A percentile compares a stretch with the other conserved stretches of the same genome.
phyloP scores from a whole-genome alignment of 2,113 vertebrate genomes.

The Ictalurus punctatus region DNA sequence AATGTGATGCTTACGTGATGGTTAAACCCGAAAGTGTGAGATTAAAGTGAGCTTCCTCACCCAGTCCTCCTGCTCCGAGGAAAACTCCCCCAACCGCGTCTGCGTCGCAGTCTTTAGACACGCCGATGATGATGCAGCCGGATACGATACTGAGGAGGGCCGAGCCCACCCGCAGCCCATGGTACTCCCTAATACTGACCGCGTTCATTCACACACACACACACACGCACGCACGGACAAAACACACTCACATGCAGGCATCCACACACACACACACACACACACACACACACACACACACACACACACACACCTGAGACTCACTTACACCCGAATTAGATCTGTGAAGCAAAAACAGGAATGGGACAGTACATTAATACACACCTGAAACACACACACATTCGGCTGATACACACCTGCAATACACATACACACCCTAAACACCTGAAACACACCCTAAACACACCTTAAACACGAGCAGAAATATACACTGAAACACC shows the following conservation, averaged over 20 bases:
- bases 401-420: not conserved
- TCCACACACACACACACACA: slow-evolving; percentile 62
- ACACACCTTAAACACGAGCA: not conserved
- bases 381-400: not conserved
- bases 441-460: not conserved
- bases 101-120: slow-evolving; percentile 80
- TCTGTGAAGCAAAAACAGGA: not conserved
- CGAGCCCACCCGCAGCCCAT: slow-evolving; percentile 80
- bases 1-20: no score
- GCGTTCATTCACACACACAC: slow-evolving; percentile 71
- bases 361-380: not conserved
- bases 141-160: slow-evolving; percentile 80
- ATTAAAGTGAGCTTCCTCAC: slow-evolving; percentile 67
- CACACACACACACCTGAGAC: not conserved
- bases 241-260: slow-evolving; percentile 40
- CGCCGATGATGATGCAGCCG: slow-evolving; percentile 83
- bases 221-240: no score
- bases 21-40: not conserved
- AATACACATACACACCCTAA: not conserved
- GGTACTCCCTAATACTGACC: slow-evolving; percentile 78
- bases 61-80: slow-evolving; percentile 81
- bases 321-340: not conserved
- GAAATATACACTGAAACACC: not conserved
- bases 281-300: slow-evolving; percentile 48
- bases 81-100: slow-evolving; percentile 84